Evolutionary conservation across 2,888 invertebrate genomes (phyloP).

Genomic region (Luperina testacea): DNA sequence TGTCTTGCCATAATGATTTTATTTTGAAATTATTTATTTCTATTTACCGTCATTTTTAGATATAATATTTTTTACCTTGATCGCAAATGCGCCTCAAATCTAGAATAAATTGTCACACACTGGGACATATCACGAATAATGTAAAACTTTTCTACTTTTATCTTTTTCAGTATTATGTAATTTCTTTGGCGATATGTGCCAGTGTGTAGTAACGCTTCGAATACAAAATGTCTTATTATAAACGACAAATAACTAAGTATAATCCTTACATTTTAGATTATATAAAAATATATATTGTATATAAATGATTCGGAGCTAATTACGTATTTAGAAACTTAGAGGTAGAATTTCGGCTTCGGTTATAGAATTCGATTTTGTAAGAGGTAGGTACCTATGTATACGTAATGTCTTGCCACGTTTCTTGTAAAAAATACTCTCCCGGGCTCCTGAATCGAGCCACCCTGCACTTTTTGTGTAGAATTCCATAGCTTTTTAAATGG

Average conservation of each 20-base stretch:
- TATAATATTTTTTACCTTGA: conserved; percentile 5
- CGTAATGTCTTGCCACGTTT: conserved; percentile 38
- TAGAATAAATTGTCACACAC: conserved; percentile 33
- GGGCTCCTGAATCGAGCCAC: neutral
- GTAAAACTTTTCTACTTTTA: conserved; percentile 18
- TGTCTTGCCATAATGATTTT: conserved; percentile 59
- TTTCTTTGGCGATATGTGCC: conserved; percentile 14
- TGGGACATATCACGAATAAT: conserved; percentile 22
- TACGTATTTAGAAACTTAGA: conserved; percentile 41
- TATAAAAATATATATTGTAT: conserved; percentile 40
- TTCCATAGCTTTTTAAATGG: neutral
- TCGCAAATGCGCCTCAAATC: conserved; percentile 61
- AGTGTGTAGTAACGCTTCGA: conserved; percentile 38
- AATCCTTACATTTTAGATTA: conserved; percentile 57
- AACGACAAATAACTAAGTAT: conserved; percentile 74
- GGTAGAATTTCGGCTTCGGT: conserved; percentile 34
- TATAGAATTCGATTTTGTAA: conserved; percentile 20
- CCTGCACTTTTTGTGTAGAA: neutral
- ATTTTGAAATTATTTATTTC: conserved; percentile 49
- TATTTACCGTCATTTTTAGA: conserved; percentile 9
- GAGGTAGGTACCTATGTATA: conserved; percentile 29
- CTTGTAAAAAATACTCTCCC: conserved; percentile 5
- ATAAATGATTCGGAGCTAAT: conserved; percentile 38
- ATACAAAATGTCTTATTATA: conserved; percentile 68
- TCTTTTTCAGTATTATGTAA: conserved; percentile 39